Base-by-base conservation (phyloP, 2,888 invertebrate genomes). In the Chelonus formosanus region DNA sequence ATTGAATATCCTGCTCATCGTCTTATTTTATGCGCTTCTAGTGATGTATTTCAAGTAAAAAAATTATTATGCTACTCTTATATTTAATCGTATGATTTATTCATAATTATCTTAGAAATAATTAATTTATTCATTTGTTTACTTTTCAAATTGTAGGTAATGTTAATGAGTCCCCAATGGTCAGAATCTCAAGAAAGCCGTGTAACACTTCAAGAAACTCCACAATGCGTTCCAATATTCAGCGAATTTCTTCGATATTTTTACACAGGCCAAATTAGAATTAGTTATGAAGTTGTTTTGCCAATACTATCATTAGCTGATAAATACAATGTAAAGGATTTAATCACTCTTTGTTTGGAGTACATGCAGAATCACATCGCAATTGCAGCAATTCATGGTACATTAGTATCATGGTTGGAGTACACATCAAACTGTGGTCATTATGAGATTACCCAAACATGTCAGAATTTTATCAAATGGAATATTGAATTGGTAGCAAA, bases 161-260 rank as follows among this genome's bases (percentile, higher is more conserved):
- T 97, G 97, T 85, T 97, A 52, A 96, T 95, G 92, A 95, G 93
- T 80, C 91, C 95, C 0, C 92, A 94, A 79, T 97, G 97, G 97
- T 92, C 90, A 60, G 97, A 97, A 82, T 94, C 95, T 81, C 89
- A 92, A 64, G 93, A 95, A 83, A 92, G 91, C 73, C 88, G 90
- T 52, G 92, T 97, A 56, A 91, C 92, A 58, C 86, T 97, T 8
- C 91, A 93, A 77, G 97, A 97, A 85, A 92, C 95, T 7, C 91
- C 93, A 0, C 90, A 91, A 62, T 97, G 96, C 79, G 90, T 91
- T 32, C 87, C 89, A 45, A 93, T 96, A 54, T 97, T 97, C 86
- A 93, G 92, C 69, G 90, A 92, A 79, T 97, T 97, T 84, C 86
- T 97, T 34, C 92, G 93, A 84, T 93, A 92, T 81, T 89, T 97